Base-by-base conservation (phyloP, 2,888 invertebrate genomes). In the Mimumesa dahlbomi region DNA sequence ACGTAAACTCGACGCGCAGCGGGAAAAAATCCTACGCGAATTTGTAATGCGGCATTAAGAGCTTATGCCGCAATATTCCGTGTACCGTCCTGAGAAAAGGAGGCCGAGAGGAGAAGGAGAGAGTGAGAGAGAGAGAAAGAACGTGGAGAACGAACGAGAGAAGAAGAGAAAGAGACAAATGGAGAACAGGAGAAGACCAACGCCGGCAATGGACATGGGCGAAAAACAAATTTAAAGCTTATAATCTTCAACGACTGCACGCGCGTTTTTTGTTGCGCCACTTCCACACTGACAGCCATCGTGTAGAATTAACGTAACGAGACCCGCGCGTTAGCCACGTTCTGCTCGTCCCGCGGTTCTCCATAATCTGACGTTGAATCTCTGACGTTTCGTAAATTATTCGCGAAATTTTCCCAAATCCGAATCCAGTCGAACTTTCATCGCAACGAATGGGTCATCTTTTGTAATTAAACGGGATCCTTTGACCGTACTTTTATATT, bases 1-100 rank as follows among this genome's bases (percentile, higher is more conserved):
- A 46, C 21, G 19, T 52, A 40, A 68, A 52, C 48, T 45, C 56
- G 56, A 53, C 48, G 42, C 7, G 53, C 36, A 54, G 25, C 52
- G 34, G 21, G 53, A 42, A 70, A 73, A 77, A 73, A 66, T 67
- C 67, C 54, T 42, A 54, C 63, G 66, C 70, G 61, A 77, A 77
- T 77, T 76, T 72, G 67, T 65, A 76, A 76, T 69, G 53, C 56
- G 62, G 68, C 45, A 68, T 76, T 75, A 74, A 68, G 61, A 59
- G 75, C 73, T 77, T 76, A 68, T 69, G 56, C 72, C 62, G 45
- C 25, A 53, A 42, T 56, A 50, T 52, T 52, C 52, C 34, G 45
- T 29, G 57, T 45, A 7, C 25, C 7, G 43, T 43, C 49, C 25
- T 19, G 42, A 62, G 25, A 40, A 57, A 43, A n/a, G 25, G 54